phyloP scores from a whole-genome alignment of 1,140 invertebrate species.

The Archegozetes longisetosus region DNA sequence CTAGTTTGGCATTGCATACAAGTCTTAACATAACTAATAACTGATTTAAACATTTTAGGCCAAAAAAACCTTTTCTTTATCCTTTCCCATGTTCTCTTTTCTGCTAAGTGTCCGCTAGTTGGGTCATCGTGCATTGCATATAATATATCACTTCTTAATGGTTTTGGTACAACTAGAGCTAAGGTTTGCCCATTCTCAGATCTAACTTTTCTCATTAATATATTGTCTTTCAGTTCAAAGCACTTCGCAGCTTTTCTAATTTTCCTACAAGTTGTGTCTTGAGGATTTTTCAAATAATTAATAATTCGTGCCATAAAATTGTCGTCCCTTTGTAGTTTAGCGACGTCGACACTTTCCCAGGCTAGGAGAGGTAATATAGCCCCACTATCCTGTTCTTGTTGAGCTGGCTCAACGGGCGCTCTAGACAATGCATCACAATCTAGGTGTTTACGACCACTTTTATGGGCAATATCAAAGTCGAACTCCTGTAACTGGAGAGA shows the following conservation, averaged over 20 bases:
- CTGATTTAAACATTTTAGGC: constrained; percentile 13
- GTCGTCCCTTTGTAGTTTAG: background rate
- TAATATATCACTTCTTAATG: constrained; percentile 29
- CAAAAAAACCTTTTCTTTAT: constrained; percentile 21
- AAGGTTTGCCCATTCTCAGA: background rate
- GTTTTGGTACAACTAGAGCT: background rate
- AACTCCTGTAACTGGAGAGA: constrained; percentile 3
- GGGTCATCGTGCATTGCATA: constrained; percentile 29
- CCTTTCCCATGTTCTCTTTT: constrained; percentile 17
- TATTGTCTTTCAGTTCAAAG: background rate
- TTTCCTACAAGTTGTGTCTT: background rate
- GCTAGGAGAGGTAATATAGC: background rate
- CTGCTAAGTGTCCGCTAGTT: constrained; percentile 18
- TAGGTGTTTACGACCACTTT: constrained; percentile 1
- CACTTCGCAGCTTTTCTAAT: background rate
- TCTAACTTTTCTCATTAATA: background rate
- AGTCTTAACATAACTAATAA: constrained; percentile 14
- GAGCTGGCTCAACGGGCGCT: background rate
- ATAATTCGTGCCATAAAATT: background rate
- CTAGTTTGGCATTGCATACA: constrained; percentile 20
- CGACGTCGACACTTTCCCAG: background rate
- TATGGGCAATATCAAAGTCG: constrained; percentile 14
- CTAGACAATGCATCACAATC: constrained; percentile 13
- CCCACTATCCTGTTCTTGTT: background rate
- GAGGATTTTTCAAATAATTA: background rate